phyloP scores from a whole-genome alignment of 1,140 invertebrate genomes.

The Chrysoperla carnea region DNA sequence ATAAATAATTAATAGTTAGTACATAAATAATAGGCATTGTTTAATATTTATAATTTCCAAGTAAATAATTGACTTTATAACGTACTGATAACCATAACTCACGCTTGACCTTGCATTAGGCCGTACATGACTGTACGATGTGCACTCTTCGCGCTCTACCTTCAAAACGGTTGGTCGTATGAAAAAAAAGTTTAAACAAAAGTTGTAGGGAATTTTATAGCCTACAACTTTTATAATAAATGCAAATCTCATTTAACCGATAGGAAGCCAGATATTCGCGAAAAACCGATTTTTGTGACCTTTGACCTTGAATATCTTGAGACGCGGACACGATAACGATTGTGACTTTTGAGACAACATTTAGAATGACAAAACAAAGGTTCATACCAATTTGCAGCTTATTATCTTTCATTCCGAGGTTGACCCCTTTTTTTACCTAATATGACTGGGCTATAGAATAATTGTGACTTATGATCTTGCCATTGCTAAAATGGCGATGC shows the following conservation, averaged over 20 bases:
- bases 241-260: constrained; percentile 4
- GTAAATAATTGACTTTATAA: too few relatives aligned
- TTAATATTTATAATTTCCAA: too few relatives aligned
- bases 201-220: constrained; percentile 8
- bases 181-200: constrained; percentile 5
- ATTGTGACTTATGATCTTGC: too few relatives aligned
- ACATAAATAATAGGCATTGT: constrained; percentile 7
- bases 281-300: constrained; percentile 6
- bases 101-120: constrained; percentile 1
- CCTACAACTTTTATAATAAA: constrained; percentile 5
- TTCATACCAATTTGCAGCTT: constrained; percentile 3
- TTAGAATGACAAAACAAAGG: too few relatives aligned
- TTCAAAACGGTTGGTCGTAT: constrained; percentile 7
- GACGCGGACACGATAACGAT: constrained; percentile 4
- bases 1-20: constrained; percentile 5
- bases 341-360: constrained; percentile 7
- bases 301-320: constrained; percentile 8
- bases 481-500: too few relatives aligned
- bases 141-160: constrained; percentile 4
- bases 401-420: constrained; percentile 7
- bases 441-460: too few relatives aligned
- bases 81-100: constrained; percentile 1
- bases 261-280: constrained; percentile 5
- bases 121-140: constrained; percentile 1
- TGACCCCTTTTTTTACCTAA: constrained; percentile 1